Evolutionary conservation across 2,888 invertebrate species (phyloP).

Genomic region (Pollenia griseotomentosa): DNA sequence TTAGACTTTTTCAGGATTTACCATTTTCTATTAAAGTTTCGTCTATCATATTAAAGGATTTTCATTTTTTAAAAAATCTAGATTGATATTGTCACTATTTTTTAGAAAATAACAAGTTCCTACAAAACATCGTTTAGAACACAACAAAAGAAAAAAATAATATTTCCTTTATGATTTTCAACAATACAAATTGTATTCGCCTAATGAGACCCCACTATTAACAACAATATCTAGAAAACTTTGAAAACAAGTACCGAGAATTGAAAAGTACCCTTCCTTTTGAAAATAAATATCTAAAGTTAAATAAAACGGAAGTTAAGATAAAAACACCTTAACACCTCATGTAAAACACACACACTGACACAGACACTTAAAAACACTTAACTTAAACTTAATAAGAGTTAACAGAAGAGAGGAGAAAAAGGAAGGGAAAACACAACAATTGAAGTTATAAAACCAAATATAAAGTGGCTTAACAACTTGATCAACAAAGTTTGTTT

Average conservation of each 20-base stretch:
- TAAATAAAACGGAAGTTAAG: constrained; percentile 55
- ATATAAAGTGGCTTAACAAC: constrained; percentile 71
- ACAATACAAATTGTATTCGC: constrained; percentile 1
- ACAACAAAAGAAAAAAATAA: background rate
- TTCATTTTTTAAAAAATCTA: too few species aligned
- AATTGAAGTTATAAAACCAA: constrained; percentile 61
- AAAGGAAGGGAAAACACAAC: background rate
- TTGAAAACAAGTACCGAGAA: background rate
- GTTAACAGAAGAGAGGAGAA: background rate
- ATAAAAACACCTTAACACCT: constrained; percentile 56
- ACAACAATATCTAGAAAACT: background rate
- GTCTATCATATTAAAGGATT: too few species aligned
- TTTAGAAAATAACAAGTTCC: too few species aligned
- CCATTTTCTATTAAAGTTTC: too few species aligned
- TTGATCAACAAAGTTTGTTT: constrained; percentile 47
- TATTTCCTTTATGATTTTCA: background rate
- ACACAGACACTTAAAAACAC: constrained; percentile 28
- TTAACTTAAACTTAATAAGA: background rate
- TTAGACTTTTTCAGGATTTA: too few species aligned
- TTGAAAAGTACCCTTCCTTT: background rate
- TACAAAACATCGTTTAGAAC: background rate
- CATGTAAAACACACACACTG: background rate
- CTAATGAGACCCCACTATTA: constrained; percentile 10
- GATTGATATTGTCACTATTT: too few species aligned
- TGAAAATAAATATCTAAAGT: constrained; percentile 3